These are phyloP conservation scores for Sinocyclocheilus maitianheensis DNA, from an alignment of 2,113 vertebrate species.

Conservation along the genomic window DNA sequence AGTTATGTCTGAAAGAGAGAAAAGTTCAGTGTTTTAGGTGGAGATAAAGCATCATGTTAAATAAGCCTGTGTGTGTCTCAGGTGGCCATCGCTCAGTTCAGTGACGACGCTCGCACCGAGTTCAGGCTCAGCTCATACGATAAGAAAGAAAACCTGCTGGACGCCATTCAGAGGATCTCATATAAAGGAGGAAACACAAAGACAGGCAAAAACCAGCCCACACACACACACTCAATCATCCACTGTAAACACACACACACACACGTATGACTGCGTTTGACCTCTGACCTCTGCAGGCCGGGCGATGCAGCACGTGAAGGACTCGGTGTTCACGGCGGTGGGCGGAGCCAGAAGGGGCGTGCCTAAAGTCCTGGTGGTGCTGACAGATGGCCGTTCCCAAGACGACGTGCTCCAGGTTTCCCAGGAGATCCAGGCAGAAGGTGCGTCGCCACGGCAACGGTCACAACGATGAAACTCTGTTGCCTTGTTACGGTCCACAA, in stretches of 20 bases:
- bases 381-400: constrained; percentile 94
- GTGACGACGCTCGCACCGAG: constrained; percentile 94
- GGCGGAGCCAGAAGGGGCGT: constrained; percentile 86
- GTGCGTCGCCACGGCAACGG: constrained; percentile 67
- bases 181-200: constrained; percentile 99
- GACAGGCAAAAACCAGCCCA: constrained; percentile 77
- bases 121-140: constrained; percentile 88
- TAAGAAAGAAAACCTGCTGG: constrained; percentile 87
- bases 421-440: constrained; percentile 90
- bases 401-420: constrained; percentile 93
- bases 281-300: constrained; percentile 77
- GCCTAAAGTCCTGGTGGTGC: constrained; percentile 93
- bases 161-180: constrained; percentile 87
- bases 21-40: neutral
- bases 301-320: constrained; percentile 91
- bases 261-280: neutral
- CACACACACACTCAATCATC: neutral
- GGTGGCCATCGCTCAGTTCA: constrained; percentile 96
- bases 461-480: neutral
- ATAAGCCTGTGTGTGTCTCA: constrained; percentile 55
- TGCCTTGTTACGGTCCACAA: neutral
- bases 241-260: too few relatives aligned
- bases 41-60: neutral
- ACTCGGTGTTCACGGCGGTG: constrained; percentile 83
- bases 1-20: too few relatives aligned